Conservation (phyloP, 2,113 vertebrate species). For the Phalacrocorax brasilianus region DNA sequence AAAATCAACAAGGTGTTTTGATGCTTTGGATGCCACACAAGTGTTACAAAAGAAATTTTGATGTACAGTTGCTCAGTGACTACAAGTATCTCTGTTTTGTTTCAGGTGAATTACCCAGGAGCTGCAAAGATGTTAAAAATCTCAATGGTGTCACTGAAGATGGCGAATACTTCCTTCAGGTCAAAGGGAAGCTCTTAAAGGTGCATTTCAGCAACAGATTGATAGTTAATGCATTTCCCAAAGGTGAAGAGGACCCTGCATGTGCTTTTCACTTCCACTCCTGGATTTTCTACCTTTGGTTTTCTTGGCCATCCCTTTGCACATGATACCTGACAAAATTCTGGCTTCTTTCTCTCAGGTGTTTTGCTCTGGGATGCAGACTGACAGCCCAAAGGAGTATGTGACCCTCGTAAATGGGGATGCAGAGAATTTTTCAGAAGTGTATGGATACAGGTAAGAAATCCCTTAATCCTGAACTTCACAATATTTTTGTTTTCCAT, state of each 20-base stretch:
- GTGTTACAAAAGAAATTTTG: background rate
- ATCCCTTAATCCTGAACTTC: background rate
- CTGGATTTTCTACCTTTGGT: background rate
- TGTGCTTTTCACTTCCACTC: background rate
- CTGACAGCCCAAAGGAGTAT: conserved; percentile 88
- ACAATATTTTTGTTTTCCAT: background rate
- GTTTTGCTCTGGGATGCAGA: conserved; percentile 92
- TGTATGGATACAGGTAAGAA: conserved; percentile 93
- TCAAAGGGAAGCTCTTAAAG: conserved; percentile 86
- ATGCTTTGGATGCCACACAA: background rate
- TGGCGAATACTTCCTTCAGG: conserved; percentile 84
- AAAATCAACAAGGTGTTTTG: background rate
- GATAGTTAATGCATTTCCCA: background rate
- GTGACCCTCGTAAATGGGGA: conserved; percentile 85
- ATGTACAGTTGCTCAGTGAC: background rate
- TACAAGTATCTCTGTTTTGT: background rate
- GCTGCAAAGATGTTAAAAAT: conserved; percentile 82
- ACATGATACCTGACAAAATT: background rate
- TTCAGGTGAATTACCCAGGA: conserved; percentile 85
- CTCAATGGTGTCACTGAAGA: conserved; percentile 76
- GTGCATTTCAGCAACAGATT: conserved; percentile 60
- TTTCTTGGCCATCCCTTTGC: background rate
- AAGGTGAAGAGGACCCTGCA: background rate
- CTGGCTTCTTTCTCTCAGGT: conserved; percentile 75
- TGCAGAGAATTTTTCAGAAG: conserved; percentile 94